A percentile compares a stretch with the other conserved stretches of the same genome.
phyloP scores from a whole-genome alignment of 2,797 vertebrate genomes.

The Acropternis orthonyx region DNA sequence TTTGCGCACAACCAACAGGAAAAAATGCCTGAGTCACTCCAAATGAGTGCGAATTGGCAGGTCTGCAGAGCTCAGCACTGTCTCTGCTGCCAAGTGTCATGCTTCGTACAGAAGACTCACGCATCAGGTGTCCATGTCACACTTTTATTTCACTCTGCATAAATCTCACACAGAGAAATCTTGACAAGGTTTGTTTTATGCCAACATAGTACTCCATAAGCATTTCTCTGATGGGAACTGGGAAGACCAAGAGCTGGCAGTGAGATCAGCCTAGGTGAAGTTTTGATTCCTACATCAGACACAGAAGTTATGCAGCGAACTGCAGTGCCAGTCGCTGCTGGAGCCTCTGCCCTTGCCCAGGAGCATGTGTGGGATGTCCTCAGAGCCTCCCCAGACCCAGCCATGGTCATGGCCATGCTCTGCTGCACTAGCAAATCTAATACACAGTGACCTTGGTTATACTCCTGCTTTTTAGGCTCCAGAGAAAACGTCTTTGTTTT shows the following conservation, averaged over 20 bases:
- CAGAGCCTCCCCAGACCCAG: neutral
- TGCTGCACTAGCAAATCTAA: neutral
- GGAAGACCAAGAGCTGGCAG: slow-evolving; percentile 56
- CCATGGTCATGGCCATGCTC: neutral
- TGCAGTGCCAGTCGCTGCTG: neutral
- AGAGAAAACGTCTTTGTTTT: slow-evolving; percentile 46
- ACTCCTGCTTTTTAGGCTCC: neutral
- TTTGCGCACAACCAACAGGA: slow-evolving; percentile 37
- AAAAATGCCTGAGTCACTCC: slow-evolving; percentile 65
- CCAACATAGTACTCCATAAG: slow-evolving; percentile 56
- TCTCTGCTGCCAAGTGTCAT: slow-evolving; percentile 53
- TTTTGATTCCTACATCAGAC: slow-evolving; percentile 1
- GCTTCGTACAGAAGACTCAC: slow-evolving; percentile 66
- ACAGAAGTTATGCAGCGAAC: neutral
- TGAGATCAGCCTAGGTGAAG: slow-evolving; percentile 20
- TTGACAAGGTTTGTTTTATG: slow-evolving; percentile 69
- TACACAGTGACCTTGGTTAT: neutral
- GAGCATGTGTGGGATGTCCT: neutral
- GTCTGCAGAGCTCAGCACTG: slow-evolving; percentile 65
- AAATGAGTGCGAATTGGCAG: slow-evolving; percentile 42
- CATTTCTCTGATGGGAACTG: slow-evolving; percentile 51
- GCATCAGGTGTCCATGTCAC: slow-evolving; percentile 65
- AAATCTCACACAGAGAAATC: slow-evolving; percentile 65
- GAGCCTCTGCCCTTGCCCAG: neutral
- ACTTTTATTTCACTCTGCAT: slow-evolving; percentile 71